These are phyloP conservation scores for Chloromyia formosa DNA, from an alignment of 2,888 invertebrate genomes.

Conservation along the genomic window DNA sequence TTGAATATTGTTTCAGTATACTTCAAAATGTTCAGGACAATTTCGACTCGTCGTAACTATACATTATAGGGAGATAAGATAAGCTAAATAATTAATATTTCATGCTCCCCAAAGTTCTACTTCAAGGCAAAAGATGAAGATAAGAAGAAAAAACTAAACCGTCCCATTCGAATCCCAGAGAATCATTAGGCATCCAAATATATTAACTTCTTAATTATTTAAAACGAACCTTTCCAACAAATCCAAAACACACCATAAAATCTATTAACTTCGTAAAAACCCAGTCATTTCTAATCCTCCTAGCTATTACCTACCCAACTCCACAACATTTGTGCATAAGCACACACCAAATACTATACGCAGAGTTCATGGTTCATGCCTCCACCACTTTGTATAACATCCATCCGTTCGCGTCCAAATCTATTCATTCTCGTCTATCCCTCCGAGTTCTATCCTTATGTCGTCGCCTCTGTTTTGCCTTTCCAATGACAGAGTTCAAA, in stretches of 20 bases:
- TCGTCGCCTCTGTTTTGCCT: constrained; percentile 15
- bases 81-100: too few species aligned
- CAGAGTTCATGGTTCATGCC: constrained; percentile 24
- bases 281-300: constrained; percentile 9
- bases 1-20: too few species aligned
- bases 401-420: too few species aligned
- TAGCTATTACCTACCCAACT: not conserved
- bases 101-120: too few species aligned
- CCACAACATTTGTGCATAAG: not conserved
- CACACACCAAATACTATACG: constrained; percentile 1
- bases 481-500: too few species aligned
- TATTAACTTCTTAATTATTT: constrained; percentile 24
- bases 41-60: too few species aligned
- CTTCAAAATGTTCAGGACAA: too few species aligned
- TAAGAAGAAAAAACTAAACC: not conserved
- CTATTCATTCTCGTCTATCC: not conserved
- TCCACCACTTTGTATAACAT: not conserved
- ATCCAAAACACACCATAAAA: constrained; percentile 6
- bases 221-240: constrained; percentile 15
- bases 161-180: not conserved
- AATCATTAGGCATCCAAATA: constrained; percentile 18
- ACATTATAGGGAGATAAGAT: too few species aligned
- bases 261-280: constrained; percentile 18
- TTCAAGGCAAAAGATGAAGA: too few species aligned
- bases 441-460: too few species aligned